phyloP scores from a whole-genome alignment of 1,140 invertebrate genomes.

The Gonatopus flavifemur region DNA sequence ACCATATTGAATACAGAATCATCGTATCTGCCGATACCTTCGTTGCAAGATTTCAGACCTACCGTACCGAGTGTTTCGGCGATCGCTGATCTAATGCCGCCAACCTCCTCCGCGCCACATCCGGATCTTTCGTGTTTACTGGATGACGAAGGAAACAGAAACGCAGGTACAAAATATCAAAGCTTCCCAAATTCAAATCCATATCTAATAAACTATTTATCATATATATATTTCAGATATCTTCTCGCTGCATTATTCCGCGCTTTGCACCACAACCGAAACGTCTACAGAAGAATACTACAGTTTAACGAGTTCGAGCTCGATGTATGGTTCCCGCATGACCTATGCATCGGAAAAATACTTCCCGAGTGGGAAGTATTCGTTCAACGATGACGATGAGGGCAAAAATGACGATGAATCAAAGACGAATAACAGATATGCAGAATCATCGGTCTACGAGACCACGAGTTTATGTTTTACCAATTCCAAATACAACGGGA shows the following conservation, averaged over 20 bases:
- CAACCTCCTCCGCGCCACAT: slow-evolving; percentile 36
- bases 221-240: slow-evolving; percentile 37
- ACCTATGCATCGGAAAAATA: slow-evolving; percentile 34
- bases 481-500: slow-evolving; percentile 30
- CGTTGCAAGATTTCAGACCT: slow-evolving; percentile 36
- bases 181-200: no score
- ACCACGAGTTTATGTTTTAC: slow-evolving; percentile 31
- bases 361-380: slow-evolving; percentile 37
- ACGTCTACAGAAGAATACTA: slow-evolving; percentile 48
- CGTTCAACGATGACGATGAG: slow-evolving; percentile 47
- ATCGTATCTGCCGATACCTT: slow-evolving; percentile 25
- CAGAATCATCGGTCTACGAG: slow-evolving; percentile 39
- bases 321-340: slow-evolving; percentile 37
- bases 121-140: slow-evolving; percentile 44
- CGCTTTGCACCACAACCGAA: slow-evolving; percentile 39
- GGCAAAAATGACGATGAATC: slow-evolving; percentile 36
- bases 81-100: slow-evolving; percentile 45
- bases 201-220: not conserved
- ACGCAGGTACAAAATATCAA: slow-evolving; percentile 34
- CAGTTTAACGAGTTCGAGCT: slow-evolving; percentile 45
- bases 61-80: slow-evolving; percentile 32
- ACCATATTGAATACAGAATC: slow-evolving; percentile 30
- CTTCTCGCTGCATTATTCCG: slow-evolving; percentile 48
- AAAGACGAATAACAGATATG: slow-evolving; percentile 36
- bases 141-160: slow-evolving; percentile 43